Base-by-base conservation (phyloP, 2,888 invertebrate genomes). In the Suillia variegata region DNA sequence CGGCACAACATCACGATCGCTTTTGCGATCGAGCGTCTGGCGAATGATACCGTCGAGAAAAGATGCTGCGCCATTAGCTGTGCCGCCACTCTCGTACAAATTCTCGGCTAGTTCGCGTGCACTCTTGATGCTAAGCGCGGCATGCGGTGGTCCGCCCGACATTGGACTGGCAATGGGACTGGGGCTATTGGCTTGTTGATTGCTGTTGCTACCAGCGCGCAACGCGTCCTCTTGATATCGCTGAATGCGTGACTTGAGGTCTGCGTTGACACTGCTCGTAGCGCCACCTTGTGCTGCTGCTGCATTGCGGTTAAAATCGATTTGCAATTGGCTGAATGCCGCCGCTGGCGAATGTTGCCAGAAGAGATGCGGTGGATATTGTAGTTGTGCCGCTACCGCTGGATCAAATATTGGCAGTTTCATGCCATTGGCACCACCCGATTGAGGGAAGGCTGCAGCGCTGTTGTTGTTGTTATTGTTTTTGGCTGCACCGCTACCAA, bases 1-100 rank as follows among this genome's bases (percentile, higher is more conserved):
- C 45, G 63, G 66, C 45, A 82, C 60, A n/a, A n/a, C n/a, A n/a
- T n/a, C n/a, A n/a, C n/a, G n/a, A 84, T 83, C 58, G 84, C 84
- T 76, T 76, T 85, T 70, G 33, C 88, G 86, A 79, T 92, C 92
- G 63, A 94, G 84, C 68, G 89, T 91, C 67, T 92, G 91, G 70
- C 92, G 85, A 68, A 94, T 94, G 71, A 93, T 91, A 54, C 92
- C 93, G 76, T 93, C 92, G 54, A 93, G 84, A 79, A 93, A 91
- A 73, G 67, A 70, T 31, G 88, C 84, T 31, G 88, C 84, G 10
- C 87, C 84, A 57, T 91, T 91, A 66, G 91, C 92, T 66, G 85
- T 85, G 48, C 85, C 82, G 17, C 85, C 85, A 4, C 66, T 61
- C 78, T 90, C 85, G 84, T 91, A 85, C 53, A 88, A 79, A 54